Evolutionary conservation across 2,888 invertebrate genomes (phyloP).

Genomic region (Chrysotoxum bicinctum): DNA sequence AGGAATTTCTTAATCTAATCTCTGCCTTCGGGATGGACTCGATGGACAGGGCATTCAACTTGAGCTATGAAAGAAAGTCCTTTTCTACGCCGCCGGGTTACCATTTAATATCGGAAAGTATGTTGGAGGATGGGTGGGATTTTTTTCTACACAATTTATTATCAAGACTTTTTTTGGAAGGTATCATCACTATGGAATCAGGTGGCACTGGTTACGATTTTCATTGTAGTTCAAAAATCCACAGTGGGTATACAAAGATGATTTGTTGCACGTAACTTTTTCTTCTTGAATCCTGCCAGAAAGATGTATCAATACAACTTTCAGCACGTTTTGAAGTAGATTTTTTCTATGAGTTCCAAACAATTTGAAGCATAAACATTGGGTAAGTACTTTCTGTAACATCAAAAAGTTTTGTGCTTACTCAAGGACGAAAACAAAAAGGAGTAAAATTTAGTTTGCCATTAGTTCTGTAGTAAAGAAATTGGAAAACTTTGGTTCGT

Average conservation of each 20-base stretch:
- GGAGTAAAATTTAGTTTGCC: slow-evolving; percentile 22
- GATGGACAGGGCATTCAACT: slow-evolving; percentile 3
- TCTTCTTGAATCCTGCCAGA: background rate
- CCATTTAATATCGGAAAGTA: slow-evolving; percentile 51
- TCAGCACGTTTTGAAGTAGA: slow-evolving; percentile 58
- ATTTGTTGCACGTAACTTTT: slow-evolving; percentile 62
- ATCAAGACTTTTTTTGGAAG: slow-evolving; percentile 17
- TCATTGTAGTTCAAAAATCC: slow-evolving; percentile 20
- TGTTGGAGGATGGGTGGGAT: background rate
- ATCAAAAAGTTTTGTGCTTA: slow-evolving; percentile 61
- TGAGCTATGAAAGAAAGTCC: slow-evolving; percentile 12
- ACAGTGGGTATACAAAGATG: slow-evolving; percentile 32
- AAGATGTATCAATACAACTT: slow-evolving; percentile 23
- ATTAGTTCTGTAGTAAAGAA: slow-evolving; percentile 52
- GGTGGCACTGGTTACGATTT: slow-evolving; percentile 62
- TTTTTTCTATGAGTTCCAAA: slow-evolving; percentile 34
- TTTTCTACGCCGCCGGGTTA: slow-evolving; percentile 17
- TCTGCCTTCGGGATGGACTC: slow-evolving; percentile 38
- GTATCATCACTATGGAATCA: slow-evolving; percentile 66
- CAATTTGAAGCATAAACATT: slow-evolving; percentile 47
- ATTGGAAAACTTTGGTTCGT: slow-evolving; percentile 63
- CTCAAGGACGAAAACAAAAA: slow-evolving; percentile 5
- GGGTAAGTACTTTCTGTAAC: slow-evolving; percentile 33
- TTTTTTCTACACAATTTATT: slow-evolving; percentile 39
- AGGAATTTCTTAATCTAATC: slow-evolving; percentile 66